Conservation (phyloP, 2,113 vertebrate genomes). For the Scalopus aquaticus region DNA sequence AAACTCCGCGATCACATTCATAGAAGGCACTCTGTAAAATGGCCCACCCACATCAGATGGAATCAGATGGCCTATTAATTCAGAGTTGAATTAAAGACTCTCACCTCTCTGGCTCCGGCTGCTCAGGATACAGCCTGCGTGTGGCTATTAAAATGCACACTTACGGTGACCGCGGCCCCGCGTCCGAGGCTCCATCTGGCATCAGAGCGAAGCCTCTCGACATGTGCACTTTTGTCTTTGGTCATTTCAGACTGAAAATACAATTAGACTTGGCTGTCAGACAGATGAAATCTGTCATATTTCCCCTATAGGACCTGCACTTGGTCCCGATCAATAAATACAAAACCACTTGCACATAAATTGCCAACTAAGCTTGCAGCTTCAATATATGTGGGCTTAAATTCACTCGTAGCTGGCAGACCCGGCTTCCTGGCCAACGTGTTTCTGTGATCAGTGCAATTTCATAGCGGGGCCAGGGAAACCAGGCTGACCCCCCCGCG, state of each 20-base stretch:
- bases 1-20: conserved; percentile 20
- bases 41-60: conserved; percentile 49
- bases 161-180: conserved; percentile 67
- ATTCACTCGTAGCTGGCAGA: conserved; percentile 74
- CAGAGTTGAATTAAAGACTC: conserved; percentile 56
- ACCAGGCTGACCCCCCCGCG: conserved; percentile 47
- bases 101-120: conserved; percentile 59
- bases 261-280: conserved; percentile 85
- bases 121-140: conserved; percentile 56
- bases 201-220: conserved; percentile 60
- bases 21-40: conserved; percentile 42
- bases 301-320: conserved; percentile 77
- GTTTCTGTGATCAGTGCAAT: conserved; percentile 78
- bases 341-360: conserved; percentile 77
- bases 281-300: conserved; percentile 84
- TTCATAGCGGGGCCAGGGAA: conserved; percentile 69
- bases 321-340: conserved; percentile 82
- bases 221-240: conserved; percentile 80
- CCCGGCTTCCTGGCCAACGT: conserved; percentile 67
- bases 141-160: conserved; percentile 68
- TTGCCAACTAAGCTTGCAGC: conserved; percentile 65
- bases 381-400: conserved; percentile 63
- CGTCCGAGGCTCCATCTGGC: conserved; percentile 81
- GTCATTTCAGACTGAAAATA: conserved; percentile 81
- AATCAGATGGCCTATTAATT: conserved; percentile 62